phyloP scores from a whole-genome alignment of 2,113 vertebrate species.

The Raja brachyura region DNA sequence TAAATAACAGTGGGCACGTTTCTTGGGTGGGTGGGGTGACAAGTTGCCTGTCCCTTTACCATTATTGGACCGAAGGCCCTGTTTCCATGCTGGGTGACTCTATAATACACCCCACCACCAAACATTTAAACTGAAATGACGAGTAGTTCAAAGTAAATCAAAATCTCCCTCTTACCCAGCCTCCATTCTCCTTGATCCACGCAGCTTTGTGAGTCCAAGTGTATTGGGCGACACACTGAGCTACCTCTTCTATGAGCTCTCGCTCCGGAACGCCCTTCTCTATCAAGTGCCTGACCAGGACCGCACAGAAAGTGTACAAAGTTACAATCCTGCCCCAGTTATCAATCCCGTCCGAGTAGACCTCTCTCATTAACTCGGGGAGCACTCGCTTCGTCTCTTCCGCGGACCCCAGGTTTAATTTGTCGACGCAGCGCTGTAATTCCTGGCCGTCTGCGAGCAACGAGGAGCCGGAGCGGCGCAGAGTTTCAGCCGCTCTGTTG shows the following conservation, averaged over 20 bases:
- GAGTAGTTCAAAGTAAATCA: too few species aligned
- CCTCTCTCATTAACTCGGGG: conserved; percentile 53
- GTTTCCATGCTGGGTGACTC: too few species aligned
- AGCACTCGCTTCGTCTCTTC: conserved; percentile 52
- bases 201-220: conserved; percentile 50
- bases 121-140: too few species aligned
- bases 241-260: conserved; percentile 48
- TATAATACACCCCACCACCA: too few species aligned
- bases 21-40: too few species aligned
- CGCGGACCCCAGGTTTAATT: conserved; percentile 48
- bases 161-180: conserved; percentile 53
- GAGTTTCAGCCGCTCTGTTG: background rate
- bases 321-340: conserved; percentile 66
- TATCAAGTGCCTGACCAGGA: conserved; percentile 56
- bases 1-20: too few species aligned
- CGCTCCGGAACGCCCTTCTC: conserved; percentile 41
- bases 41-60: too few species aligned
- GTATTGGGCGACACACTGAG: conserved; percentile 59
- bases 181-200: conserved; percentile 59
- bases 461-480: background rate
- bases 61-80: too few species aligned
- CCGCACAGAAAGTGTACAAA: conserved; percentile 57
- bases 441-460: background rate
- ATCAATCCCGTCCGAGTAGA: conserved; percentile 58
- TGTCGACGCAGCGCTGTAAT: conserved; percentile 47